Percentiles rank a stretch among this genome's conserved stretches.
Conservation (phyloP, 2,888 invertebrate species). For the Cactoblastis cactorum region DNA sequence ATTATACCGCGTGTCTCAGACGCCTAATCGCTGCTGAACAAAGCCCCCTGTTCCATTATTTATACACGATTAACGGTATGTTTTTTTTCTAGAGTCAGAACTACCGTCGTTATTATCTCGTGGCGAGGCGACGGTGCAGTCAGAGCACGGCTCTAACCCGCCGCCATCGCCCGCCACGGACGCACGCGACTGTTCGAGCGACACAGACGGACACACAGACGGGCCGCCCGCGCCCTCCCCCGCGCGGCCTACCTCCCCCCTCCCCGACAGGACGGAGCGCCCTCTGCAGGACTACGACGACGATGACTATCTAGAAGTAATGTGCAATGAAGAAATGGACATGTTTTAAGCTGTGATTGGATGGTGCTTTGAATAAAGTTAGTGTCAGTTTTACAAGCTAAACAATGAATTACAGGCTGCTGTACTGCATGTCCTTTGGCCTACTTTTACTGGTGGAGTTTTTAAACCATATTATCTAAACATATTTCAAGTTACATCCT, state of each 20-base stretch:
- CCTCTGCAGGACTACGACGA: conserved; percentile 72
- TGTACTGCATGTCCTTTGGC: background rate
- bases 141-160: conserved; percentile 84
- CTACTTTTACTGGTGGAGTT: too few species aligned
- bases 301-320: conserved; percentile 86
- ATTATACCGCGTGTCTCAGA: too few species aligned
- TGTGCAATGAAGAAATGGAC: conserved; percentile 86
- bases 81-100: conserved; percentile 71
- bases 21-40: too few species aligned
- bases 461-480: too few species aligned
- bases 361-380: background rate
- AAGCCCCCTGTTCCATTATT: too few species aligned
- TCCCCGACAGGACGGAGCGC: conserved; percentile 46
- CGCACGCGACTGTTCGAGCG: conserved; percentile 83
- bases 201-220: conserved; percentile 76
- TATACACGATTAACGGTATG: too few species aligned
- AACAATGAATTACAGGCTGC: background rate
- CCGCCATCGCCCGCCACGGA: conserved; percentile 90
- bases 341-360: conserved; percentile 70
- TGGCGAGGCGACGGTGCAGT: conserved; percentile 78
- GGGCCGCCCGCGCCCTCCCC: conserved; percentile 56
- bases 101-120: conserved; percentile 82
- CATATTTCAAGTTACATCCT: too few species aligned
- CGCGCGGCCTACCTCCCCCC: conserved; percentile 28
- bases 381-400: background rate